These are phyloP conservation scores for Mastomys coucha DNA, from an alignment of 2,113 vertebrate genomes.

Conservation along the genomic window DNA sequence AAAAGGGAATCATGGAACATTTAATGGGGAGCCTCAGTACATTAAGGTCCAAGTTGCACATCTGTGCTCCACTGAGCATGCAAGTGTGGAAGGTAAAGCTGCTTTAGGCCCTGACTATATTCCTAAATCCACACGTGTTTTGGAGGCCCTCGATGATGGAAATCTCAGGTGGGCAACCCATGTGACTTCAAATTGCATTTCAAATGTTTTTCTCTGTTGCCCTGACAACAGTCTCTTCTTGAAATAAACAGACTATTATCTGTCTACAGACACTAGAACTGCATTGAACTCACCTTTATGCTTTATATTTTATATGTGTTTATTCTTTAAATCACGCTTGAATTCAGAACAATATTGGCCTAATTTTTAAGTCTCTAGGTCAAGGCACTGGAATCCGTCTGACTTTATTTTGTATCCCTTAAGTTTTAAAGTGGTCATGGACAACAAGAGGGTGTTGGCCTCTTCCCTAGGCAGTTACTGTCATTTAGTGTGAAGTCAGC, in stretches of 20 bases:
- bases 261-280: constrained; percentile 3
- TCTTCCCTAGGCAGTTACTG: background rate
- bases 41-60: background rate
- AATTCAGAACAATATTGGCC: background rate
- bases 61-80: background rate
- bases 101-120: constrained; percentile 22
- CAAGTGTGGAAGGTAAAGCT: background rate
- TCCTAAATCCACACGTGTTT: constrained; percentile 34
- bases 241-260: constrained; percentile 57
- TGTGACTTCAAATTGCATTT: constrained; percentile 56
- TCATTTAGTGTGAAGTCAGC: constrained; percentile 18
- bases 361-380: background rate
- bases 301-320: background rate
- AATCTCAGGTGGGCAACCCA: constrained; percentile 49
- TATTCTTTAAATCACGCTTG: background rate
- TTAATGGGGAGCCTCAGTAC: constrained; percentile 56
- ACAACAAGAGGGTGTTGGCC: background rate
- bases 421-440: constrained; percentile 4
- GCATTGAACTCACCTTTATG: background rate
- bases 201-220: constrained; percentile 60
- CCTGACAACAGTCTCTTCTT: constrained; percentile 51
- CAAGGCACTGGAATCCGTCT: background rate
- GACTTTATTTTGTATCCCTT: constrained; percentile 31
- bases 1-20: constrained; percentile 71
- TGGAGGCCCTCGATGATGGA: constrained; percentile 21